Evolutionary conservation across 2,113 vertebrate genomes (phyloP), one percentile per base, ranked within the genome.

Genomic region (Scophthalmus maximus): DNA sequence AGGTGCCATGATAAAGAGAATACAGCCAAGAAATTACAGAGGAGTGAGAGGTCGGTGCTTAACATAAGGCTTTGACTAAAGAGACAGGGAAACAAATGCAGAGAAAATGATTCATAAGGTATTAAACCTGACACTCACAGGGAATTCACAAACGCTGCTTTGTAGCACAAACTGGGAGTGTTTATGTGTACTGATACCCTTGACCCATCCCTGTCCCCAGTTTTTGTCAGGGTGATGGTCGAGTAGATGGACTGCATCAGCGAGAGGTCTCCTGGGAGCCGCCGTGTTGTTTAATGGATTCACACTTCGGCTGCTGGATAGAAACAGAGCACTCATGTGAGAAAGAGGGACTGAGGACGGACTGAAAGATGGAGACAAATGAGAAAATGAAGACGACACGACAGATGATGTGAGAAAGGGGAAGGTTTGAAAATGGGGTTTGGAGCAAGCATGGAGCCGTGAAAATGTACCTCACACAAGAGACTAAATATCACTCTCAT

Each of bases 221-320:
- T n/a, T 60, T 29, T 32, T 76, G 15, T 11, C 36, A 40, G 9
- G 30, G 71, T 78, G 59, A 59, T 58, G 46, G 46, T 9, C 40
- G 42, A 63, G 69, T 52, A 30, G 26, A 63, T 73, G 62, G 47
- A 36, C 50, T 44, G 5, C 68, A 78, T 52, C 49, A 34, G 25
- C 11, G 27, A 58, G 64, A 17, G 59, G 57, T 80, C 81, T 73
- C 17, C 1, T 3, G 72, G 76, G 79, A 81, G 77, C 34, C n/a
- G 22, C 23, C 4, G 1, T n/a, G 25, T 44, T 22, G 30, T 26
- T 60, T 78, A 50, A 84, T 84, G 75, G 67, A 52, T 79, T 88
- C 78, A 88, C 81, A 80, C 86, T 70, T 76, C 55, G 72, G 61
- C 30, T 49, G 50, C 55, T 72, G 25, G 18, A 78, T 73, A 50